A percentile compares a stretch with the other conserved stretches of the same genome.
Conservation (phyloP, 2,113 vertebrate species). For the Rhea americana region DNA sequence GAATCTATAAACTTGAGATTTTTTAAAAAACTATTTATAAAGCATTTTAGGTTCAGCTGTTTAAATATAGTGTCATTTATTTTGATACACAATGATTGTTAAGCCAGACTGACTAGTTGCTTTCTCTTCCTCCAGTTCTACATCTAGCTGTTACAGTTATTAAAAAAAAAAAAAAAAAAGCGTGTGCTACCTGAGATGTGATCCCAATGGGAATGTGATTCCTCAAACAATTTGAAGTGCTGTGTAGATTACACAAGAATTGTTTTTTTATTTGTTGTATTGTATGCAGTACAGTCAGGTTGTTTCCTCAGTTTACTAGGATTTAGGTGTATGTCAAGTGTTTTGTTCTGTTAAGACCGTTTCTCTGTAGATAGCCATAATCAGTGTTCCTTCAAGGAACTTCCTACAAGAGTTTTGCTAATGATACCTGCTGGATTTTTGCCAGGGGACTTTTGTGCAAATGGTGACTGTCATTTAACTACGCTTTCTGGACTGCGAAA, state of each 20-base stretch:
- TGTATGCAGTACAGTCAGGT: background rate
- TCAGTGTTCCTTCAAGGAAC: background rate
- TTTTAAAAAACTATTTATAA: background rate
- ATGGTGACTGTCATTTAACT: background rate
- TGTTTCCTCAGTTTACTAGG: background rate
- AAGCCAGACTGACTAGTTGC: background rate
- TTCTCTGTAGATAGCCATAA: background rate
- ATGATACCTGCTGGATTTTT: background rate
- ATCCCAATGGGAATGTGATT: background rate
- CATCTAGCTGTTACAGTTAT: background rate
- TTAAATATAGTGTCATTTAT: background rate
- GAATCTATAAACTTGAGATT: background rate
- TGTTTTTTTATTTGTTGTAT: fast-evolving
- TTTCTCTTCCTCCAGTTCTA: background rate
- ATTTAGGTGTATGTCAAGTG: background rate
- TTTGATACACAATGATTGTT: background rate
- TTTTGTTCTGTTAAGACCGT: background rate
- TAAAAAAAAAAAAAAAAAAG: background rate
- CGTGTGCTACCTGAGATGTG: background rate
- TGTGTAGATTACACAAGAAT: background rate
- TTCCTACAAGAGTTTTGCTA: background rate
- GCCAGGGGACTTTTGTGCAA: background rate
- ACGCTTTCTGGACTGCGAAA: background rate
- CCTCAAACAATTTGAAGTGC: background rate
- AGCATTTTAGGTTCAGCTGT: background rate